Base-by-base conservation (phyloP, 2,797 vertebrate genomes). In the Chloroceryle amazona region DNA sequence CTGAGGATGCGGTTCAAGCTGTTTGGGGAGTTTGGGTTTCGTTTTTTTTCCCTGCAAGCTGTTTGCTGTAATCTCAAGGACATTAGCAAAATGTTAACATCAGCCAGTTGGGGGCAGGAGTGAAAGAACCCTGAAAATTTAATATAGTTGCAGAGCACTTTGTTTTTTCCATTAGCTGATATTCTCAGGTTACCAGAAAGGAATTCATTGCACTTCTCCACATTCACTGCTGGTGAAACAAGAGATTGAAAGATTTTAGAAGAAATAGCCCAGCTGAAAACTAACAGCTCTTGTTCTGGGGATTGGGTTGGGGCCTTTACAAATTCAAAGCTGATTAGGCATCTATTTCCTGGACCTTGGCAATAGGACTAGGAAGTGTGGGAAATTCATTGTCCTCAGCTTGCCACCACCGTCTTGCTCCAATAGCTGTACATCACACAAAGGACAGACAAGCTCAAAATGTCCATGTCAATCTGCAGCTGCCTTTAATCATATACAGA, bases 121-220 rank as follows among this genome's bases (percentile, higher is more conserved):
- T 66, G 60, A 92, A 96, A 96, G 88, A 96, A 70, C 25, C 67
- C 83, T 92, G 96, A 96, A 92, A 93, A 93, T 90, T 91, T 89
- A 90, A 96, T 95, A 85, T 61, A 89, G 78, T 82, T 89, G 79
- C 67, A 89, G 88, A 90, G 52, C 57, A 62, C 61, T 95, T 96
- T 93, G 76, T 49, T 96, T 95, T 95, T 96, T 96, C 86, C 93
- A 96, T 97, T 97, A 97, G 75, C 67, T 78, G 6, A 81, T 93
- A 95, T 81, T 96, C 95, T 97, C 88, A 94, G 88, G 94, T 97
- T 96, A 96, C 95, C 86, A 95, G 93, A 96, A 90, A 93, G 83
- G 93, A 95, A 96, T 93, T 92, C 61, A 31, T 74, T 91, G 74
- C 49, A 49, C 80, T 96, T 93, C 90, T 93, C 65, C 55, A 67